Evolutionary conservation across 2,113 vertebrate species (phyloP).

Genomic region (Clupea harengus): DNA sequence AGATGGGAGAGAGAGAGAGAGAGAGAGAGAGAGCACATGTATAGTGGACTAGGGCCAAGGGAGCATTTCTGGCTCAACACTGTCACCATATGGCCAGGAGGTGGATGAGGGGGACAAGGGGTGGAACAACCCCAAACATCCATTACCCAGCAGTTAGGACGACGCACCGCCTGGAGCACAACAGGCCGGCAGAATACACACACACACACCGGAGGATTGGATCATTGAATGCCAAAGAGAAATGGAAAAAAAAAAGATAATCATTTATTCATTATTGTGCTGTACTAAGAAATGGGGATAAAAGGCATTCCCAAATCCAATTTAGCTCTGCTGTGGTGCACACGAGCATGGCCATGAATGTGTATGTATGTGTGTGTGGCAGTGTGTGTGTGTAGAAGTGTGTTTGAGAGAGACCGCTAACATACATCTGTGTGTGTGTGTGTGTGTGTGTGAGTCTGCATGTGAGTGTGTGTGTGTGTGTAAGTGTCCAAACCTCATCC

Average conservation of each 20-base stretch:
- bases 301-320: not conserved
- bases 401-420: too few relatives aligned
- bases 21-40: not conserved
- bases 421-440: not conserved
- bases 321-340: not conserved
- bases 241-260: not conserved
- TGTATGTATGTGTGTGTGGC: not conserved
- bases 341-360: not conserved
- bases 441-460: not conserved
- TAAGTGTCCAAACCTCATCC: not conserved
- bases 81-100: not conserved
- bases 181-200: not conserved
- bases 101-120: not conserved
- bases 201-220: not conserved
- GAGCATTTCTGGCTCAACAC: not conserved
- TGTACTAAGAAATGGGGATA: not conserved
- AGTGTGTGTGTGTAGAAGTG: not conserved
- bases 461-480: not conserved
- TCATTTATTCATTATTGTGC: not conserved
- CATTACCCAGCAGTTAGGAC: not conserved
- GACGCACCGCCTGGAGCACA: not conserved
- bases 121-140: conserved; percentile 21
- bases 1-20: not conserved
- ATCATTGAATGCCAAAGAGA: not conserved
- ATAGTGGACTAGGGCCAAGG: conserved; percentile 4